Conservation (phyloP, 2,113 vertebrate species). For the Sorex fumeus region DNA sequence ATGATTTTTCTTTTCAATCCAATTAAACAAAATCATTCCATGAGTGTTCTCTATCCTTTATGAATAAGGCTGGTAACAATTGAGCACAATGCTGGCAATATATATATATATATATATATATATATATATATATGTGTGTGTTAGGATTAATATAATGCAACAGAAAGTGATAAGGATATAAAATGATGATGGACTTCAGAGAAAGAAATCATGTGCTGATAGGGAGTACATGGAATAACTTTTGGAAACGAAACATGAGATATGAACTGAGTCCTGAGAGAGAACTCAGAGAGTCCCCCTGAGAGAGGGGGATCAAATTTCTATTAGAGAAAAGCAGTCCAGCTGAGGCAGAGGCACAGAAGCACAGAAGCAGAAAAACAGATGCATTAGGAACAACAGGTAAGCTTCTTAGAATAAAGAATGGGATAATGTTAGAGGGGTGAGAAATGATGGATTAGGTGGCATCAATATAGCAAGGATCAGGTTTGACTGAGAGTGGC, state of each 20-base stretch:
- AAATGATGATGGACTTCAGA: neutral
- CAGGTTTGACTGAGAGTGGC: neutral
- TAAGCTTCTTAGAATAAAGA: neutral
- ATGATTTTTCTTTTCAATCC: neutral
- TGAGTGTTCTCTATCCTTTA: neutral
- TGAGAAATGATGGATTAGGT: neutral
- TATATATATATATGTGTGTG: rapidly evolving
- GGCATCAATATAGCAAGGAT: neutral
- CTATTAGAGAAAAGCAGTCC: neutral
- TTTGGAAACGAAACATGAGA: conserved; percentile 16
- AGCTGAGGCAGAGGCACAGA: neutral
- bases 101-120: rapidly evolving
- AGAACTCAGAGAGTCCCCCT: too few species aligned
- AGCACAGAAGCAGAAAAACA: neutral
- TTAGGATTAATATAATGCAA: neutral
- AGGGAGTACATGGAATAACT: neutral
- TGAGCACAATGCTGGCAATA: neutral
- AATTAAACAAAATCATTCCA: neutral
- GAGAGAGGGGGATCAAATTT: neutral
- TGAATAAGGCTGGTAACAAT: neutral
- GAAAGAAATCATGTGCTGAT: neutral
- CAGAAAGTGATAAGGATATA: neutral
- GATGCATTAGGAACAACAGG: neutral
- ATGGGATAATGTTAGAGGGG: neutral
- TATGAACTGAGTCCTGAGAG: conserved; percentile 20